Percentiles rank a stretch among this genome's conserved stretches.
Evolutionary conservation across 1,140 invertebrate genomes (phyloP).

Genomic region (Drosophila micromelanica): DNA sequence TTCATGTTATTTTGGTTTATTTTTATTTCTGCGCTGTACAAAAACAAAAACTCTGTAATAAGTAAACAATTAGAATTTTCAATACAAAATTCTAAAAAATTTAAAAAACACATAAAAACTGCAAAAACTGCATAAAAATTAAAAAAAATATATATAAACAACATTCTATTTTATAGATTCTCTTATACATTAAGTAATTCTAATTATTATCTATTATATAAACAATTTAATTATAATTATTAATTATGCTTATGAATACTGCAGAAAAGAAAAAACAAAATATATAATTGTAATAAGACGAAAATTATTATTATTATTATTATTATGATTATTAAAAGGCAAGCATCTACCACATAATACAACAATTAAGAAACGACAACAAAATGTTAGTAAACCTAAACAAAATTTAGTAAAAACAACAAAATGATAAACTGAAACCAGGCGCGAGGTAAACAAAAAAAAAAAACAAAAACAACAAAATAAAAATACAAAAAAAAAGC

Average conservation of each 20-base stretch:
- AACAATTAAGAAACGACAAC: slow-evolving; percentile 25
- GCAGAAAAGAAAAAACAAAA: slow-evolving; percentile 36
- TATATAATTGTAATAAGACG: slow-evolving; percentile 75
- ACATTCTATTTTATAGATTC: slow-evolving; percentile 80
- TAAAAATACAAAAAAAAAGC: slow-evolving; percentile 27
- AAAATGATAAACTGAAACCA: slow-evolving; percentile 52
- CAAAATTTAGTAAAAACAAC: slow-evolving; percentile 77
- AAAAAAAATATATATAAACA: slow-evolving; percentile 39
- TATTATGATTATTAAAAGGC: slow-evolving; percentile 47
- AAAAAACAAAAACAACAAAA: slow-evolving; percentile 35
- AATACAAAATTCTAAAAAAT: slow-evolving; percentile 23
- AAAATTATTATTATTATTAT: slow-evolving; percentile 49
- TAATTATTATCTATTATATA: slow-evolving; percentile 83
- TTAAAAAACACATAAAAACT: slow-evolving; percentile 10
- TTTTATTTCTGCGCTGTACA: slow-evolving; percentile 56
- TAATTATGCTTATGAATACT: slow-evolving; percentile 76
- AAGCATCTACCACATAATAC: slow-evolving; percentile 64
- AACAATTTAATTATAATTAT: slow-evolving; percentile 83
- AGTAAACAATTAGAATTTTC: slow-evolving; percentile 8
- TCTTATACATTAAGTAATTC: slow-evolving; percentile 80
- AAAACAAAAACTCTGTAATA: slow-evolving; percentile 23
- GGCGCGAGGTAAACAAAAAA: slow-evolving; percentile 44
- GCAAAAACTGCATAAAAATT: slow-evolving; percentile 9
- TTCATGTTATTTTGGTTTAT: slow-evolving; percentile 49
- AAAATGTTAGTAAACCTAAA: slow-evolving; percentile 81